A percentile compares a stretch with the other conserved stretches of the same genome.
Evolutionary conservation across 2,113 vertebrate species (phyloP).

Genomic region (Menura novaehollandiae): DNA sequence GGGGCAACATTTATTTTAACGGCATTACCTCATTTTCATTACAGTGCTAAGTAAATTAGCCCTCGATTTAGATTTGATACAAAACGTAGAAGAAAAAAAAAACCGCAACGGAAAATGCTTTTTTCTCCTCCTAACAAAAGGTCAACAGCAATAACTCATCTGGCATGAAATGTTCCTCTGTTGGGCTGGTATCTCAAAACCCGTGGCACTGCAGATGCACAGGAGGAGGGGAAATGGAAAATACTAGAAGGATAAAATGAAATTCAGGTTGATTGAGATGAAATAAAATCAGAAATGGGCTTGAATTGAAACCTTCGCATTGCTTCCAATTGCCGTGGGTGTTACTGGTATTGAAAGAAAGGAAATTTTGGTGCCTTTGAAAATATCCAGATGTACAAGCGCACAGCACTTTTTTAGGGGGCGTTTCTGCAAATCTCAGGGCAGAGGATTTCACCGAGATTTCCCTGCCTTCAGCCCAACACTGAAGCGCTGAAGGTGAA

Average conservation of each 20-base stretch:
- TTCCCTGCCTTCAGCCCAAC: not conserved
- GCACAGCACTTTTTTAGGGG: not conserved
- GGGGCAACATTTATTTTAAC: not conserved
- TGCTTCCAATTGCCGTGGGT: not conserved
- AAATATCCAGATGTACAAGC: not conserved
- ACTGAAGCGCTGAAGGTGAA: not conserved
- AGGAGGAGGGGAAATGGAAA: not conserved
- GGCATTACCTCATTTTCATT: not conserved
- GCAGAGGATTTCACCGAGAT: not conserved
- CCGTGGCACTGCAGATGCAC: accelerated
- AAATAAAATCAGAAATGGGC: not conserved
- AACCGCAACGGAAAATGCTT: not conserved
- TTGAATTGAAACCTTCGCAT: not conserved
- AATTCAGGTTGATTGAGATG: not conserved
- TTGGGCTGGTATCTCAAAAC: not conserved
- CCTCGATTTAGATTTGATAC: not conserved
- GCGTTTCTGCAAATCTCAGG: not conserved
- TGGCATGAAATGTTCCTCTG: not conserved
- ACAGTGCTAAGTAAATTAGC: not conserved
- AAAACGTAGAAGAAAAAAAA: not conserved
- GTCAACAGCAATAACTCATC: not conserved
- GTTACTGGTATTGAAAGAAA: not conserved
- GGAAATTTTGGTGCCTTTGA: not conserved
- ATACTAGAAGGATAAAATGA: not conserved
- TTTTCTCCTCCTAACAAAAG: not conserved